Base-by-base conservation (phyloP, 1,140 invertebrate species). In the Penaeus indicus region DNA sequence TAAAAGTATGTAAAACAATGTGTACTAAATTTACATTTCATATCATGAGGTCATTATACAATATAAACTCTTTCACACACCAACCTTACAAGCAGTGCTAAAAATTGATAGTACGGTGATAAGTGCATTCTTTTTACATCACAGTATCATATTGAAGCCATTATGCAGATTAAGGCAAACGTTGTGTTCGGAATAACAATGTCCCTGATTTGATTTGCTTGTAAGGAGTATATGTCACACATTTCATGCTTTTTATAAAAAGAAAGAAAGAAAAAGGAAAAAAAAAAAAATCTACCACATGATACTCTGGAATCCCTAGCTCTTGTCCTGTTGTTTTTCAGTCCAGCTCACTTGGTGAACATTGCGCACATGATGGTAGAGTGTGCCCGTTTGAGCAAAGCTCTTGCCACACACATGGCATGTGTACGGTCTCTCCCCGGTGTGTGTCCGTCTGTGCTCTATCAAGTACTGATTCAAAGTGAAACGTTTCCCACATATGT, bases 331-430 rank as follows among this genome's bases (percentile, higher is more conserved):
- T 78, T 84, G 85, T 86, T 91, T 89, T 72, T 89, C 87, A 42
- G 90, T 91, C 90, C 90, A 91, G 87, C 88, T 88, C 38, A 91
- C 96, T 90, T 97, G 96, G 92, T 97, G 97, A 25, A 97, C 93
- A 92, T 97, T 97, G 42, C 97, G 93, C 2, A 97, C 96, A 91
- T 97, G 96, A 92, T 97, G 97, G 92, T 97, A 97, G 19, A 91
- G 85, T 60, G 90, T 91, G 63, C 90, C 98, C 92, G 99, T 99
- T 93, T 99, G 98, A 27, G 96, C 96, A 92, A 97, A 97, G 0
- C 96, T 96, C 91, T 97, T 97, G 84, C 97, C 96, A 88, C 96
- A 96, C 85, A 96, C 95, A 84, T 96, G 95, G 92, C 96, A 96
- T 10, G 94, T 94, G 91, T 96, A 96, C 0, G 96, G 95, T 91